Percentiles rank a stretch among this genome's conserved stretches.
Conservation (phyloP, 2,888 invertebrate genomes). For the Leucoma salicis region DNA sequence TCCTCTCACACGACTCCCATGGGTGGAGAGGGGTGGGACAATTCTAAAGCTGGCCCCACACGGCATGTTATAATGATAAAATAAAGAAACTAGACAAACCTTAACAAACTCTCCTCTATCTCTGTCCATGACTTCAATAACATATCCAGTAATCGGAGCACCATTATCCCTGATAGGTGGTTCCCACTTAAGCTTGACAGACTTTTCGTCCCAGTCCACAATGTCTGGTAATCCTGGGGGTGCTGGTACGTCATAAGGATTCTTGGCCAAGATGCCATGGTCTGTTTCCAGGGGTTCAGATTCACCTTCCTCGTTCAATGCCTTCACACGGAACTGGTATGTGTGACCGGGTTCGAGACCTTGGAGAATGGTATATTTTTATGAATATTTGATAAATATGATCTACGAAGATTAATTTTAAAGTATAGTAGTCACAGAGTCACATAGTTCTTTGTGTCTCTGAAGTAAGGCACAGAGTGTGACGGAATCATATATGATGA, state of each 20-base stretch:
- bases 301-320: conserved; percentile 98
- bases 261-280: conserved; percentile 95
- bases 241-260: conserved; percentile 95
- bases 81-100: too few relatives aligned
- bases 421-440: too few relatives aligned
- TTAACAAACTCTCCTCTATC: conserved; percentile 92
- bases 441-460: too few relatives aligned
- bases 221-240: conserved; percentile 95
- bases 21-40: too few relatives aligned
- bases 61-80: too few relatives aligned
- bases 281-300: conserved; percentile 97
- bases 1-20: too few relatives aligned
- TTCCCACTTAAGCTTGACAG: conserved; percentile 95
- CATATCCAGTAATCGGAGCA: conserved; percentile 95
- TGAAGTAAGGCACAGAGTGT: too few relatives aligned
- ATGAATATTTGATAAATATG: too few relatives aligned
- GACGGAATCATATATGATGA: too few relatives aligned
- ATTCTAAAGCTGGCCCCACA: too few relatives aligned
- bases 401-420: background rate
- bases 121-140: conserved; percentile 96
- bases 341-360: conserved; percentile 97
- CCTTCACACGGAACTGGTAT: conserved; percentile 98
- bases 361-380: conserved; percentile 41
- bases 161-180: conserved; percentile 94
- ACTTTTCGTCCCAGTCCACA: conserved; percentile 94